A percentile compares a stretch with the other conserved stretches of the same genome.
phyloP scores from a whole-genome alignment of 2,797 vertebrate species.

The Pterois miles region DNA sequence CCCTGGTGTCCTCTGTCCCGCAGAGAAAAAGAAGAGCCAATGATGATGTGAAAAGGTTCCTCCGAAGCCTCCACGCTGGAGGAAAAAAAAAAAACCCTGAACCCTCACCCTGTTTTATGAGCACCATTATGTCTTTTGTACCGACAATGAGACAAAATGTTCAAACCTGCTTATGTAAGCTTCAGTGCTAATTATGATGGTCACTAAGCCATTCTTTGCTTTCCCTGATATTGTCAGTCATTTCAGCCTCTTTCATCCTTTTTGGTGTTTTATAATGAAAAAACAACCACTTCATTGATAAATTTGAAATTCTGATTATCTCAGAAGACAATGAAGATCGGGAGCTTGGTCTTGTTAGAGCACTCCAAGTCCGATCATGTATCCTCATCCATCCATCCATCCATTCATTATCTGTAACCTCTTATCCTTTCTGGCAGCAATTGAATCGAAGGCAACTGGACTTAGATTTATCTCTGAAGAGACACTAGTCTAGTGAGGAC shows the following conservation, averaged over 20 bases:
- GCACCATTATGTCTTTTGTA: constrained; percentile 35
- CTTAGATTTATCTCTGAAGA: no score
- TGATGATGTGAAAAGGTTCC: constrained; percentile 60
- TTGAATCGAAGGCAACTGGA: no score
- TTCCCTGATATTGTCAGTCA: background rate
- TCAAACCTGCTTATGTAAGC: constrained; percentile 28
- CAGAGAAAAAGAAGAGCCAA: constrained; percentile 47
- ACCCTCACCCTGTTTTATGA: constrained; percentile 32
- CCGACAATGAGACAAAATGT: constrained; percentile 28
- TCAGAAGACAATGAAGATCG: constrained; percentile 8
- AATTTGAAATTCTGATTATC: constrained; percentile 14
- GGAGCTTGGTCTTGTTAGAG: background rate
- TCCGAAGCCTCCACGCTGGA: constrained; percentile 18
- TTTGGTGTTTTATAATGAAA: constrained; percentile 4
- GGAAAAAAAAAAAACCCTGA: constrained; percentile 36
- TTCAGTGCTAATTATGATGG: constrained; percentile 8
- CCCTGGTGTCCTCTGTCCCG: constrained; percentile 33
- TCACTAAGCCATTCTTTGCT: background rate
- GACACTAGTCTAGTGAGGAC: no score
- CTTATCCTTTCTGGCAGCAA: no score
- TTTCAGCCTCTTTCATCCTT: constrained; percentile 25
- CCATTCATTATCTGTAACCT: no score
- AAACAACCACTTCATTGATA: constrained; percentile 6
- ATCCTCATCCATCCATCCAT: background rate
- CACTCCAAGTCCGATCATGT: background rate